Conservation (phyloP, 2,797 vertebrate genomes). For the Alauda arvensis region DNA sequence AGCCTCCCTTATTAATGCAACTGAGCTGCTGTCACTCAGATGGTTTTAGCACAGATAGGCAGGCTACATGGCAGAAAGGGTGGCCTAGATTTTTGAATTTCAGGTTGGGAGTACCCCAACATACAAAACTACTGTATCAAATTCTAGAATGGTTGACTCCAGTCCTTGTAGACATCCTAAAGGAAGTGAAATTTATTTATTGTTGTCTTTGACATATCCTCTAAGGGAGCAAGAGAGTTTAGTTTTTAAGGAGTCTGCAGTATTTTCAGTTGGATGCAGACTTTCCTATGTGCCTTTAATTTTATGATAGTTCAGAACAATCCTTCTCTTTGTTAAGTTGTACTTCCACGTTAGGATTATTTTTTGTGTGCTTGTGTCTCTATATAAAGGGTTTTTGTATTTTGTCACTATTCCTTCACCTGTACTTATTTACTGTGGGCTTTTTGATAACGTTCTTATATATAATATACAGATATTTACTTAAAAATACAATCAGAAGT, state of each 20-base stretch:
- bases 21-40: constrained; percentile 20
- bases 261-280: not conserved
- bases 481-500: not conserved
- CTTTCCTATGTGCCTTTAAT: not conserved
- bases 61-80: not conserved
- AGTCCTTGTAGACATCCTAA: not conserved
- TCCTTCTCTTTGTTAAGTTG: not conserved
- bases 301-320: not conserved
- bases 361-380: not conserved
- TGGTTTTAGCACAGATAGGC: not conserved
- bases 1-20: constrained; percentile 22
- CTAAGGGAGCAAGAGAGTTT: not conserved
- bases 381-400: not conserved
- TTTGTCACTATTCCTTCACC: not conserved
- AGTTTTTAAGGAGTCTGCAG: not conserved
- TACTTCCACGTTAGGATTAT: not conserved
- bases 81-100: not conserved
- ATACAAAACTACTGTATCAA: not conserved
- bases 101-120: not conserved
- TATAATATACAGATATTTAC: not conserved
- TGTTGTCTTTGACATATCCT: not conserved
- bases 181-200: not conserved
- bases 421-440: not conserved
- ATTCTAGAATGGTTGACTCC: not conserved
- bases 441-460: not conserved